These are phyloP conservation scores for Rhopalosiphum padi DNA, from an alignment of 1,140 invertebrate genomes.

Conservation along the genomic window DNA sequence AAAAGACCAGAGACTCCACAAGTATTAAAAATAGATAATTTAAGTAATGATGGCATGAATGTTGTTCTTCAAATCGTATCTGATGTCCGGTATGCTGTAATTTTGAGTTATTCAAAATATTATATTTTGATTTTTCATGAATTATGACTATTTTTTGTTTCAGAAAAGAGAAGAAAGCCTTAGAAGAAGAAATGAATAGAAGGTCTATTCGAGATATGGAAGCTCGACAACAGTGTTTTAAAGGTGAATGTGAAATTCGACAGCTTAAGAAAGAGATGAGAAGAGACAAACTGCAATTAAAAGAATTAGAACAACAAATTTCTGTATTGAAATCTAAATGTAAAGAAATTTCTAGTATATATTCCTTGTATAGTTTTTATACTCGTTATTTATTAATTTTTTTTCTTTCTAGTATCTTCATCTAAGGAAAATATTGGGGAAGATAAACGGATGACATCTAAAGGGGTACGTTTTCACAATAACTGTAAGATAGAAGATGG, in stretches of 20 bases:
- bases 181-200: constrained; percentile 53
- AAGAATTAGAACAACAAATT: constrained; percentile 52
- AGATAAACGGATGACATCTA: background rate
- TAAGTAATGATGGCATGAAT: constrained; percentile 52
- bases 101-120: background rate
- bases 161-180: constrained; percentile 41
- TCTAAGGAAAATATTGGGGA: constrained; percentile 35
- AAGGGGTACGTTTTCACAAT: constrained; percentile 35
- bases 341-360: background rate
- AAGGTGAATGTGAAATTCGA: constrained; percentile 55
- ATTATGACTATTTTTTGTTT: background rate
- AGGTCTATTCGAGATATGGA: constrained; percentile 50
- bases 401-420: background rate
- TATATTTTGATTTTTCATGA: background rate
- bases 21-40: constrained; percentile 50
- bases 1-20: constrained; percentile 50
- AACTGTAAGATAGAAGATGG: constrained; percentile 31
- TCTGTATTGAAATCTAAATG: constrained; percentile 32
- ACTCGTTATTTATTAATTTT: background rate
- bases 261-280: constrained; percentile 52
- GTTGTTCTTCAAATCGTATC: constrained; percentile 52
- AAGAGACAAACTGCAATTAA: constrained; percentile 44
- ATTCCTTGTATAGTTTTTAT: background rate
- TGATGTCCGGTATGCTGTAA: constrained; percentile 30
- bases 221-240: constrained; percentile 49